Percentiles rank a stretch among this genome's conserved stretches.
phyloP scores from a whole-genome alignment of 2,113 vertebrate species.

The Dicentrarchus labrax region DNA sequence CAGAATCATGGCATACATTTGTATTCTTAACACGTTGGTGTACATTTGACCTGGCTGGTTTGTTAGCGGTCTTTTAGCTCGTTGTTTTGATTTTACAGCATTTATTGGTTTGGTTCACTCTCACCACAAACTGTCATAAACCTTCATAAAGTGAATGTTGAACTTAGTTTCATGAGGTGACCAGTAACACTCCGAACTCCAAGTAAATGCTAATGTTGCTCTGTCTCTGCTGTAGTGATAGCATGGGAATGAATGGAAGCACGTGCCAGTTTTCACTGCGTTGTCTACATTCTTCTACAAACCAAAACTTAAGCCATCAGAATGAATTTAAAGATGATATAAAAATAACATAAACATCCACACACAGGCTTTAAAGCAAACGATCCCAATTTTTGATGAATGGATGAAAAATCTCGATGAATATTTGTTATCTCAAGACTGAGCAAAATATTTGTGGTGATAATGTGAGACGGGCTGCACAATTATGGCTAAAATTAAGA shows the following conservation, averaged over 20 bases:
- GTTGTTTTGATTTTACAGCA: neutral
- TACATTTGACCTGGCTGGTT: neutral
- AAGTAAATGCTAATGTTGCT: neutral
- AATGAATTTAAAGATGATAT: neutral
- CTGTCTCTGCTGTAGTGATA: neutral
- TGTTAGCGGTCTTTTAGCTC: neutral
- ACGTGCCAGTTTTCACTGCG: too few species aligned
- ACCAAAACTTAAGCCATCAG: neutral
- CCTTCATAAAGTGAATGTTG: neutral
- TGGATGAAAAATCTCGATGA: neutral
- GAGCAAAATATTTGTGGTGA: neutral
- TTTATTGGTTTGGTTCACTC: neutral
- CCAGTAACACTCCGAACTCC: neutral
- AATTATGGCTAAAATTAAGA: neutral
- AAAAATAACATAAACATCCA: neutral
- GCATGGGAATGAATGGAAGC: too few species aligned
- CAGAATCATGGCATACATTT: neutral
- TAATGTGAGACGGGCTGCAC: neutral
- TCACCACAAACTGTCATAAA: too few species aligned
- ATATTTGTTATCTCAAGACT: neutral
- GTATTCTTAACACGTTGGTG: neutral
- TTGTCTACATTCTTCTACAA: neutral
- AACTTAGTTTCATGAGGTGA: neutral
- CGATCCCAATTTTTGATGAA: neutral
- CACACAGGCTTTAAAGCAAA: neutral